phyloP scores from a whole-genome alignment of 2,797 vertebrate species.

The Tachyglossus aculeatus region DNA sequence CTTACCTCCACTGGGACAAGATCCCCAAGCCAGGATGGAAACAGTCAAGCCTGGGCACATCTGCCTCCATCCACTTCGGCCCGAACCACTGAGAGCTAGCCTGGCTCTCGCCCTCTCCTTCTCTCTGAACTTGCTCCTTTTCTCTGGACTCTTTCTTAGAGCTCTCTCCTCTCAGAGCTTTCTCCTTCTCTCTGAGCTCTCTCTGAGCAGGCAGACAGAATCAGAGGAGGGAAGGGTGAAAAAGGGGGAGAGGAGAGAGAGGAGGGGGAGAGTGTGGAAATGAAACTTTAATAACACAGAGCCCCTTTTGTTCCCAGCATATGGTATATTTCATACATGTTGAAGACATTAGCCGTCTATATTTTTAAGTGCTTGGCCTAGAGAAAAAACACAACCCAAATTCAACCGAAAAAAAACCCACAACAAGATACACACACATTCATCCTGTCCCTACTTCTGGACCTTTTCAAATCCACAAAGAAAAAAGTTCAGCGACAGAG shows the following conservation, averaged over 20 bases:
- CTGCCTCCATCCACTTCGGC: slow-evolving; percentile 36
- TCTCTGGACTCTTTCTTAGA: slow-evolving; percentile 6
- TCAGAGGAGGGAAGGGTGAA: slow-evolving; percentile 64
- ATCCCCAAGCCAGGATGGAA: background rate
- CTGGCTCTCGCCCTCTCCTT: background rate
- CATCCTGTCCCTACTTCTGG: slow-evolving; percentile 46
- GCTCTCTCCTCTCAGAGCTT: slow-evolving; percentile 43
- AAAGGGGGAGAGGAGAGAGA: slow-evolving; percentile 66
- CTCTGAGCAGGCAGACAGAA: slow-evolving; percentile 69
- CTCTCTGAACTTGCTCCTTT: slow-evolving; percentile 30
- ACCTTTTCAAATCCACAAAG: slow-evolving; percentile 40
- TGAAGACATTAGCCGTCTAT: slow-evolving; percentile 85
- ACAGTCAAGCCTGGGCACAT: slow-evolving; percentile 19
- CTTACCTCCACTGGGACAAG: background rate
- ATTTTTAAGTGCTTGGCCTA: slow-evolving; percentile 68
- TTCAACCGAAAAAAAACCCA: slow-evolving; percentile 23
- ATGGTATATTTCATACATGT: slow-evolving; percentile 86
- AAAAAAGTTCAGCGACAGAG: slow-evolving; percentile 36
- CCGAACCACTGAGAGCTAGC: background rate
- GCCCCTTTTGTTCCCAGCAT: slow-evolving; percentile 84
- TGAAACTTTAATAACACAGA: slow-evolving; percentile 85
- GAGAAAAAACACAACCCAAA: slow-evolving; percentile 65
- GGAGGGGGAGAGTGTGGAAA: slow-evolving; percentile 78
- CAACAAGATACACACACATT: slow-evolving; percentile 51
- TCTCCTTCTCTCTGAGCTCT: slow-evolving; percentile 27